Conservation (phyloP, 2,113 vertebrate genomes). For the Coregonus clupeaformis region DNA sequence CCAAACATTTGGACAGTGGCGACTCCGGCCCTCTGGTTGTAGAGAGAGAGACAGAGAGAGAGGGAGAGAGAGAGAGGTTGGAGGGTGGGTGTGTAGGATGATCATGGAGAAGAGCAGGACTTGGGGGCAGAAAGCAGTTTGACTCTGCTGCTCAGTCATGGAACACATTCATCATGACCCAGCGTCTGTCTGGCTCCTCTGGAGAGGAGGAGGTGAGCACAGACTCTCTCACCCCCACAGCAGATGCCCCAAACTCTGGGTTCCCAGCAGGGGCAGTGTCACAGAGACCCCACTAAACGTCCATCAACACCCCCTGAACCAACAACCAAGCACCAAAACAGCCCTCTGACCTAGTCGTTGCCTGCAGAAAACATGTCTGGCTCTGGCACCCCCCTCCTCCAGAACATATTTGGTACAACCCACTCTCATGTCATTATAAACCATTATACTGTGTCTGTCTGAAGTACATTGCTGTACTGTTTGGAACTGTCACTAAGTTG, state of each 20-base stretch:
- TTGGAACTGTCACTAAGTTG: slow-evolving; percentile 3
- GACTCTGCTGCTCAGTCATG: slow-evolving; percentile 47
- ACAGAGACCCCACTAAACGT: slow-evolving; percentile 45
- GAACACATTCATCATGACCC: slow-evolving; percentile 55
- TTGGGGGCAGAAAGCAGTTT: slow-evolving; percentile 40
- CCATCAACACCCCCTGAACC: slow-evolving; percentile 40
- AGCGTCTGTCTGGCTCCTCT: slow-evolving; percentile 45
- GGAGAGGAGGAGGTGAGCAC: slow-evolving; percentile 25
- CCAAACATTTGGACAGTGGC: slow-evolving; percentile 50
- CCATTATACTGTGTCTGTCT: neutral
- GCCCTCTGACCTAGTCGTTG: slow-evolving; percentile 34
- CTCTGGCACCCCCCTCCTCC: neutral
- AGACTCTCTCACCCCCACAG: slow-evolving; percentile 26
- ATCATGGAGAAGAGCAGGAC: slow-evolving; percentile 32
- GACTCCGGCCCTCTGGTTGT: slow-evolving; percentile 16
- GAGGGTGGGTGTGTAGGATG: slow-evolving; percentile 28
- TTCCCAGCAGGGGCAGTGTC: slow-evolving; percentile 45
- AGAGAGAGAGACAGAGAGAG: slow-evolving; percentile 16
- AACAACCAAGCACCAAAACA: slow-evolving; percentile 2
- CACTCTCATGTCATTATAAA: neutral
- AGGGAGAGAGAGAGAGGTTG: neutral
- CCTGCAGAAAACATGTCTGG: slow-evolving; percentile 27
- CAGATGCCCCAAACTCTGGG: slow-evolving; percentile 51
- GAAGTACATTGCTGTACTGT: neutral
- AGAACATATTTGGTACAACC: neutral